Evolutionary conservation across 1,140 invertebrate genomes (phyloP).

Genomic region (Dreissena polymorpha): DNA sequence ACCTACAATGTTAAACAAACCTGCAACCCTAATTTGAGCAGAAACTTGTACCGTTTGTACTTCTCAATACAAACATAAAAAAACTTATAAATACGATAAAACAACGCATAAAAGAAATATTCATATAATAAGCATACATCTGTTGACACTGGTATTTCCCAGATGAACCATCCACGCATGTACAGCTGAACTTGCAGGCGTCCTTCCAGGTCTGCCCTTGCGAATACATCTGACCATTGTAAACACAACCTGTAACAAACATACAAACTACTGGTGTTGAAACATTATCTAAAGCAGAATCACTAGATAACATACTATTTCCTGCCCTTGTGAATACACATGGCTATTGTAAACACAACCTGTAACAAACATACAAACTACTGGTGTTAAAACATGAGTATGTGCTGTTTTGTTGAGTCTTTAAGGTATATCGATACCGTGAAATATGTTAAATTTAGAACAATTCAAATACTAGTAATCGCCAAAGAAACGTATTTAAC

Average conservation of each 20-base stretch:
- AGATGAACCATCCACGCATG: conserved; percentile 25
- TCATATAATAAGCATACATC: conserved; percentile 17
- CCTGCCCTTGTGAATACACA: conserved; percentile 31
- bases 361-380: conserved; percentile 10
- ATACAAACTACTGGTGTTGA: too few species aligned
- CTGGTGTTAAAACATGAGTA: too few species aligned
- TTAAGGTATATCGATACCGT: too few species aligned
- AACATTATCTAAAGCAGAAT: too few species aligned
- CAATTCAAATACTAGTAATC: too few species aligned
- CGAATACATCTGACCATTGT: conserved; percentile 19
- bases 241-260: conserved; percentile 34
- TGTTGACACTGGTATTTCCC: conserved; percentile 30
- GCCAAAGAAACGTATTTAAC: too few species aligned
- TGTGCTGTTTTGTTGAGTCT: too few species aligned
- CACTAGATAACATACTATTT: too few species aligned
- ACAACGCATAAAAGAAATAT: not conserved
- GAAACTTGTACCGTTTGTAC: not conserved
- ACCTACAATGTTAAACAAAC: too few species aligned
- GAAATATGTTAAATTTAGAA: too few species aligned
- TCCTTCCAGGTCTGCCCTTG: conserved; percentile 49
- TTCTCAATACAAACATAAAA: not conserved
- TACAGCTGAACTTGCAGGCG: conserved; percentile 31
- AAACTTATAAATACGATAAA: not conserved
- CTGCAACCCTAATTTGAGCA: too few species aligned
- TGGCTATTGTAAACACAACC: conserved; percentile 39